Percentiles rank a stretch among this genome's conserved stretches.
Evolutionary conservation across 1,140 invertebrate genomes (phyloP).

Genomic region (Bombus sylvicola): DNA sequence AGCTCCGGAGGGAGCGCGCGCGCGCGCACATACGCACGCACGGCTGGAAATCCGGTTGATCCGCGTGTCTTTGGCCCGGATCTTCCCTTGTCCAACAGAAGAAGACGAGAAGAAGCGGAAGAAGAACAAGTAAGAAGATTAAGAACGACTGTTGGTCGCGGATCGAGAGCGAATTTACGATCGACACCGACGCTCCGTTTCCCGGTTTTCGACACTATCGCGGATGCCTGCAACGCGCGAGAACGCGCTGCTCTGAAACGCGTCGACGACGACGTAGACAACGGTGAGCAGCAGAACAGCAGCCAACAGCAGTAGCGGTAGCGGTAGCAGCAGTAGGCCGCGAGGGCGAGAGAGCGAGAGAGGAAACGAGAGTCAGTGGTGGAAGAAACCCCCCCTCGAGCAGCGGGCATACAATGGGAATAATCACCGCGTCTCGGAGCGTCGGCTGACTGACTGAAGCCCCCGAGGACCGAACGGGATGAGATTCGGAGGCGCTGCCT

Average conservation of each 20-base stretch:
- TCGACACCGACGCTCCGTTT: conserved; percentile 46
- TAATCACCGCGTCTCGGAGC: conserved; percentile 78
- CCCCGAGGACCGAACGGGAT: conserved; percentile 71
- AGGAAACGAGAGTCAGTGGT: conserved; percentile 49
- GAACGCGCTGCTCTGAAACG: conserved; percentile 48
- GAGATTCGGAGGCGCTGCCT: conserved; percentile 74
- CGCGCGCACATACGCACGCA: conserved; percentile 3
- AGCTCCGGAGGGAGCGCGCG: neutral
- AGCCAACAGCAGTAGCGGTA: neutral
- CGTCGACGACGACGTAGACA: conserved; percentile 12
- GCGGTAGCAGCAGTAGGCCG: conserved; percentile 19
- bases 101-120: neutral
- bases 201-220: conserved; percentile 44
- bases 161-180: neutral
- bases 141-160: neutral
- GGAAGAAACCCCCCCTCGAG: conserved; percentile 59
- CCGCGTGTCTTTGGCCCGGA: neutral
- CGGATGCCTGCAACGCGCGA: conserved; percentile 13
- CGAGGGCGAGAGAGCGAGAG: conserved; percentile 55
- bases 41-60: conserved; percentile 12
- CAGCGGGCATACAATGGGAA: conserved; percentile 75
- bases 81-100: neutral
- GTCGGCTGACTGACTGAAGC: conserved; percentile 79
- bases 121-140: neutral
- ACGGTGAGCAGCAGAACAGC: neutral